Evolutionary conservation across 1,140 invertebrate species (phyloP).

Genomic region (Pseudoatta argentina): DNA sequence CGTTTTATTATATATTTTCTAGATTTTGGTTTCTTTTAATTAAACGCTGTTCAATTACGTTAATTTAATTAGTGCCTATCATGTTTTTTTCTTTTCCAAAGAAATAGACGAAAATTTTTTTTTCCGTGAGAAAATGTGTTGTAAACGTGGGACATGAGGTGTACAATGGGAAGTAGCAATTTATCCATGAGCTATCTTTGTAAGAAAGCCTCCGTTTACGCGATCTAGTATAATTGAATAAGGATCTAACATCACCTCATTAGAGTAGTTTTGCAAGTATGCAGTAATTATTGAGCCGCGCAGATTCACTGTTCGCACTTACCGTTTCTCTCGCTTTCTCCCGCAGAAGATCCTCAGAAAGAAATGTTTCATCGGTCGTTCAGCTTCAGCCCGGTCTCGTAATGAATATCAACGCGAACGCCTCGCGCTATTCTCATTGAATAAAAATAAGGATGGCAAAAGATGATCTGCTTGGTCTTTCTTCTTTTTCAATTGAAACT

Average conservation of each 20-base stretch:
- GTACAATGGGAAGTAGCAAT: slow-evolving; percentile 11
- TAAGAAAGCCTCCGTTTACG: slow-evolving; percentile 12
- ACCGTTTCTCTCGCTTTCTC: slow-evolving; percentile 77
- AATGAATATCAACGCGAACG: slow-evolving; percentile 51
- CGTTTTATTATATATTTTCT: neutral
- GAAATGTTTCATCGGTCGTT: slow-evolving; percentile 78
- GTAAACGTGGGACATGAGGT: neutral
- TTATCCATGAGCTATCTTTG: neutral
- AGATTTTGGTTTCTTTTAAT: neutral
- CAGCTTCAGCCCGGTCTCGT: slow-evolving; percentile 80
- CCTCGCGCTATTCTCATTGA: slow-evolving; percentile 30
- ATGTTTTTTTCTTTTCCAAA: neutral
- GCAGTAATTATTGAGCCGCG: slow-evolving; percentile 19
- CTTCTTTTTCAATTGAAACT: neutral
- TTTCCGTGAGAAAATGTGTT: neutral
- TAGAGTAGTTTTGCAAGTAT: slow-evolving; percentile 23
- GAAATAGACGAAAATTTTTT: neutral
- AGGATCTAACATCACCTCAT: slow-evolving; percentile 5
- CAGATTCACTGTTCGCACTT: slow-evolving; percentile 50
- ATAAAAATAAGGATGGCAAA: neutral
- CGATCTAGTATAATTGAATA: slow-evolving; percentile 19
- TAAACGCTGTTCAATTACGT: neutral
- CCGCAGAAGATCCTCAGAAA: slow-evolving; percentile 76
- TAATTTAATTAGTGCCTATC: neutral
- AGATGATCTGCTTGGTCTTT: neutral